These are phyloP conservation scores for Athene cunicularia DNA, from an alignment of 2,113 vertebrate genomes.

Conservation along the genomic window DNA sequence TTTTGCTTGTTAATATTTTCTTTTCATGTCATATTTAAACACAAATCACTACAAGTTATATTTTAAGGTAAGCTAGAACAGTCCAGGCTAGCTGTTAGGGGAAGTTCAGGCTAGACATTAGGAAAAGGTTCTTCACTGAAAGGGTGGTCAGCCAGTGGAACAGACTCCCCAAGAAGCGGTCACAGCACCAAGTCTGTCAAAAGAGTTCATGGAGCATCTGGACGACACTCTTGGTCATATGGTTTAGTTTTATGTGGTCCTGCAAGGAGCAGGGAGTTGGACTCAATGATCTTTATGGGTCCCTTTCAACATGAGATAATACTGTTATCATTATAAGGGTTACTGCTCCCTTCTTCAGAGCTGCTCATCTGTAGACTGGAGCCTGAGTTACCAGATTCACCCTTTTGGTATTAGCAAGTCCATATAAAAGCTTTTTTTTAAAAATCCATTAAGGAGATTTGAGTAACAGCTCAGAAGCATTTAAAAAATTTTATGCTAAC, in stretches of 20 bases:
- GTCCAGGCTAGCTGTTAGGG: not conserved
- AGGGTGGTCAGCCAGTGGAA: fast-evolving
- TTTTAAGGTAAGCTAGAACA: not conserved
- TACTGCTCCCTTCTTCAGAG: not conserved
- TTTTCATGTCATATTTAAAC: not conserved
- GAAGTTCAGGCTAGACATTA: not conserved
- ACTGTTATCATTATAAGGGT: not conserved
- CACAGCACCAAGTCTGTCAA: not conserved
- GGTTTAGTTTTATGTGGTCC: not conserved
- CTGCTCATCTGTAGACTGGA: not conserved
- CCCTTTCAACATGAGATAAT: not conserved
- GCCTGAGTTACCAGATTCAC: not conserved
- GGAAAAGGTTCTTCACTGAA: not conserved
- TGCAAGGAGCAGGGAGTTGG: not conserved
- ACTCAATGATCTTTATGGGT: not conserved
- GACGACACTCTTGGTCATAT: fast-evolving
- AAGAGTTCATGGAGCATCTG: not conserved
- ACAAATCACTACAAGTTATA: not conserved
- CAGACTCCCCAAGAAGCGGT: not conserved
- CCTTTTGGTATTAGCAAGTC: not conserved
- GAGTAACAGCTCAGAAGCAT: not conserved
- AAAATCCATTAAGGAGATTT: not conserved
- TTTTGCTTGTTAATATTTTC: not conserved
- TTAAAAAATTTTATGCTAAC: not conserved
- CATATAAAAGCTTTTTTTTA: too few species aligned